phyloP scores from a whole-genome alignment of 1,140 invertebrate genomes.

The Ladona fulva region DNA sequence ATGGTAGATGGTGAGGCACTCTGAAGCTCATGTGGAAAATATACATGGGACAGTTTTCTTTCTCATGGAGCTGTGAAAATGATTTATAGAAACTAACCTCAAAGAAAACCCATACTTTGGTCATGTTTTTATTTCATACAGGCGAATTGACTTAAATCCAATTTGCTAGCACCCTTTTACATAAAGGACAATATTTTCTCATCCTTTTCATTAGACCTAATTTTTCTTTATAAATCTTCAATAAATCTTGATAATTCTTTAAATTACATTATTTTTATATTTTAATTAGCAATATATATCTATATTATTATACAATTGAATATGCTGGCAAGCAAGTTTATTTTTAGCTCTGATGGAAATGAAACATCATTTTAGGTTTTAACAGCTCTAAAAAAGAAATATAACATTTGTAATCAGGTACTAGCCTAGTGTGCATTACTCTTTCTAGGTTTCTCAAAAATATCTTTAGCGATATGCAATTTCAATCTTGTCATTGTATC shows the following conservation, averaged over 20 bases:
- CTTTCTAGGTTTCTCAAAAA: slow-evolving; percentile 10
- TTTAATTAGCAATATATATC: background rate
- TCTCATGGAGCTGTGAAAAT: background rate
- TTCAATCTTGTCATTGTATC: background rate
- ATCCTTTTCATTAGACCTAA: background rate
- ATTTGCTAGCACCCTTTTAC: slow-evolving; percentile 4
- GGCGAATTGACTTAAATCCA: background rate
- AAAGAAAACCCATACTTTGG: background rate
- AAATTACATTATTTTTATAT: background rate
- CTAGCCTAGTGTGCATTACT: slow-evolving; percentile 1
- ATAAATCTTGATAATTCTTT: background rate
- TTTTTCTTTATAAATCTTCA: background rate
- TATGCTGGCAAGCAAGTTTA: background rate
- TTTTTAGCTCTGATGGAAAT: background rate
- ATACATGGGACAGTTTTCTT: background rate
- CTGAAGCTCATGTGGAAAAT: background rate
- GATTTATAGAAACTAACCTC: background rate
- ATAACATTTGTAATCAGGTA: background rate
- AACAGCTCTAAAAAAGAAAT: background rate
- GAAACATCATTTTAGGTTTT: background rate
- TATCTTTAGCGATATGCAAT: slow-evolving; percentile 7
- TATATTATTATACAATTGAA: background rate
- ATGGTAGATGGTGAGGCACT: background rate
- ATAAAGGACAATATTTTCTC: background rate
- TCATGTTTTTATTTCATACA: background rate